Evolutionary conservation across 2,888 invertebrate species (phyloP).

Genomic region (Lymantria dispar): DNA sequence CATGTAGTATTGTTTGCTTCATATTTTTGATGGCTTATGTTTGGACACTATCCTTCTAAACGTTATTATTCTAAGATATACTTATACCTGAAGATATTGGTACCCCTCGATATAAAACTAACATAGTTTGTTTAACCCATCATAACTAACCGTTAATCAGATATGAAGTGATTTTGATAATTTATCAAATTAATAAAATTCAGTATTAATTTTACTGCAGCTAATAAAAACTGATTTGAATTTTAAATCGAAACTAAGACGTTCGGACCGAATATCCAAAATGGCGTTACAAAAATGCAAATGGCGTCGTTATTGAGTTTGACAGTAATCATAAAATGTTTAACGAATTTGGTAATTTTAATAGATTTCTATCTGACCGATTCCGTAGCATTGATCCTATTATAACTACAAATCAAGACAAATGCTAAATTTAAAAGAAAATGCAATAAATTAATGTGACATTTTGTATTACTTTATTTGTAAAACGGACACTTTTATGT

Average conservation of each 20-base stretch:
- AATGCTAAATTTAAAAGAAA: slow-evolving; percentile 2
- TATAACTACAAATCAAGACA: slow-evolving; percentile 28
- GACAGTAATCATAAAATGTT: slow-evolving; percentile 25
- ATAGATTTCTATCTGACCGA: slow-evolving; percentile 19
- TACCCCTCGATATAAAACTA: too few species aligned
- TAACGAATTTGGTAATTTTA: slow-evolving; percentile 21
- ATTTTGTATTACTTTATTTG: slow-evolving; percentile 2
- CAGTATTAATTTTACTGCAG: slow-evolving; percentile 17
- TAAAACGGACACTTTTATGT: slow-evolving; percentile 12
- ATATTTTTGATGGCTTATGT: too few species aligned
- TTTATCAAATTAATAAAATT: slow-evolving; percentile 15
- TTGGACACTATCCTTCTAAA: too few species aligned
- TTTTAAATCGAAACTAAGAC: slow-evolving; percentile 12
- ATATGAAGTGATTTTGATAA: slow-evolving; percentile 16
- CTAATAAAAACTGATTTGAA: slow-evolving; percentile 24
- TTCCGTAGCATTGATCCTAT: slow-evolving; percentile 29
- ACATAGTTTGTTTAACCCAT: not conserved
- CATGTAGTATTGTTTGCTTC: too few species aligned
- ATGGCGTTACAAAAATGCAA: slow-evolving; percentile 30
- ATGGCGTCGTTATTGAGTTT: slow-evolving; percentile 20
- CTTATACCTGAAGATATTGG: too few species aligned
- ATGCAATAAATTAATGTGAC: slow-evolving; percentile 10
- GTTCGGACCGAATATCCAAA: slow-evolving; percentile 19
- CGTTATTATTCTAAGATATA: too few species aligned
- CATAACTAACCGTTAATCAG: slow-evolving; percentile 4